A percentile compares a stretch with the other conserved stretches of the same genome.
Conservation (phyloP, 2,797 vertebrate genomes). For the Falco concolor region DNA sequence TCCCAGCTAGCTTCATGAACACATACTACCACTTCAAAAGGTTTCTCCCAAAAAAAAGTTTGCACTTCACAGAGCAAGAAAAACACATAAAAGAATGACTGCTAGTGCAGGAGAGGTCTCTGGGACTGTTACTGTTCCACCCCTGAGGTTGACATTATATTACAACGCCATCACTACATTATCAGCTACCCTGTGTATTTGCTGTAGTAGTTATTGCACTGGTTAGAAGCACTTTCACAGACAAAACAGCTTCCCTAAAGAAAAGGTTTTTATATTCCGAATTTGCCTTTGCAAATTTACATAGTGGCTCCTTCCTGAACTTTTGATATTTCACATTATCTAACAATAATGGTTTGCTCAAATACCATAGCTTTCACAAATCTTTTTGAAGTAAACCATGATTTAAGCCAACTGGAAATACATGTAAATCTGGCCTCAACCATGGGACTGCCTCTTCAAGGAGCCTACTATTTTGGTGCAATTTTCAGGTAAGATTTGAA, state of each 20-base stretch:
- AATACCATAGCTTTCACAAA: background rate
- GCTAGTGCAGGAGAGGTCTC: accelerated
- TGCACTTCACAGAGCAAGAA: background rate
- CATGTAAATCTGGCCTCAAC: background rate
- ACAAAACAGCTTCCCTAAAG: background rate
- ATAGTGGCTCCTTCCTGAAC: background rate
- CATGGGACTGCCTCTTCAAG: background rate
- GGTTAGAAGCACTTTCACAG: background rate
- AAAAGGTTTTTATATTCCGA: background rate
- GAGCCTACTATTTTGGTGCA: background rate
- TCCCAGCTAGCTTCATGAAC: background rate
- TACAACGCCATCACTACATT: background rate
- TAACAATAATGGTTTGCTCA: background rate
- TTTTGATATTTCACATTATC: background rate
- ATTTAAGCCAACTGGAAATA: background rate
- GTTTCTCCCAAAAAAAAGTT: background rate
- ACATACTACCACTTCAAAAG: background rate
- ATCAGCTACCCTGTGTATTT: background rate
- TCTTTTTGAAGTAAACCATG: background rate
- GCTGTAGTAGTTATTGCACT: background rate
- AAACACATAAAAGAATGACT: background rate
- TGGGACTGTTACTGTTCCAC: background rate
- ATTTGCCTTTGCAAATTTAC: background rate
- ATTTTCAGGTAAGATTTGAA: background rate
- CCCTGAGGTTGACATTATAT: background rate